Evolutionary conservation across 2,797 vertebrate species (phyloP).

Genomic region (Poeciliopsis turneri): DNA sequence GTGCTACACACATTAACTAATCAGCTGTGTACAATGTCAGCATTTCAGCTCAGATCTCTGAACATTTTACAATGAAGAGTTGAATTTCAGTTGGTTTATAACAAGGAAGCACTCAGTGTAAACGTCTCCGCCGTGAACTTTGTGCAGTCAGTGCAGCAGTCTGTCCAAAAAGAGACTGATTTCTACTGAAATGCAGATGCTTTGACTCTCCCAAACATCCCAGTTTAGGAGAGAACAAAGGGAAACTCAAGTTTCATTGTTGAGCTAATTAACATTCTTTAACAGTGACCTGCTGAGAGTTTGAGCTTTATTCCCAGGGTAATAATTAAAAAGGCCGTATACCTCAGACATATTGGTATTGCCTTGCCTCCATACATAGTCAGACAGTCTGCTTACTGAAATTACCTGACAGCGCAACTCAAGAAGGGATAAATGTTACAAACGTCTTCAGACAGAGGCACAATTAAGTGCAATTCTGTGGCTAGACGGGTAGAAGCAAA

Average conservation of each 20-base stretch:
- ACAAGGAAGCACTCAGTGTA: constrained; percentile 19
- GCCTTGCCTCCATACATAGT: constrained; percentile 35
- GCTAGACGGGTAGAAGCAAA: constrained; percentile 65
- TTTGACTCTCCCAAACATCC: constrained; percentile 58
- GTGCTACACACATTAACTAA: not conserved
- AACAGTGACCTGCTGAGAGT: constrained; percentile 65
- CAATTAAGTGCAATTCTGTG: constrained; percentile 74
- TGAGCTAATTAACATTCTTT: constrained; percentile 80
- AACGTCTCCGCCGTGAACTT: constrained; percentile 6
- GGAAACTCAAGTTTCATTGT: constrained; percentile 68
- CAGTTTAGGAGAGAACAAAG: constrained; percentile 64
- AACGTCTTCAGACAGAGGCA: constrained; percentile 54
- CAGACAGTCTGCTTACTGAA: constrained; percentile 48
- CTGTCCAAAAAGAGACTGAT: constrained; percentile 36
- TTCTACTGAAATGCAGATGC: constrained; percentile 56
- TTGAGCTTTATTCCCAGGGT: constrained; percentile 54
- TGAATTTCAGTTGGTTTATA: constrained; percentile 15
- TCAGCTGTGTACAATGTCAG: constrained; percentile 1
- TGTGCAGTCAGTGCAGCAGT: constrained; percentile 21
- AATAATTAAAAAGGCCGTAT: constrained; percentile 68
- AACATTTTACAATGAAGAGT: constrained; percentile 17
- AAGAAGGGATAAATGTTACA: constrained; percentile 33
- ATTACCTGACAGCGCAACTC: constrained; percentile 45
- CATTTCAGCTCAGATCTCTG: not conserved
- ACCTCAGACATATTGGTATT: constrained; percentile 56